Evolutionary conservation across 1,140 invertebrate species (phyloP), one percentile per base, ranked within the genome.

Genomic region (Orius insidiosus): DNA sequence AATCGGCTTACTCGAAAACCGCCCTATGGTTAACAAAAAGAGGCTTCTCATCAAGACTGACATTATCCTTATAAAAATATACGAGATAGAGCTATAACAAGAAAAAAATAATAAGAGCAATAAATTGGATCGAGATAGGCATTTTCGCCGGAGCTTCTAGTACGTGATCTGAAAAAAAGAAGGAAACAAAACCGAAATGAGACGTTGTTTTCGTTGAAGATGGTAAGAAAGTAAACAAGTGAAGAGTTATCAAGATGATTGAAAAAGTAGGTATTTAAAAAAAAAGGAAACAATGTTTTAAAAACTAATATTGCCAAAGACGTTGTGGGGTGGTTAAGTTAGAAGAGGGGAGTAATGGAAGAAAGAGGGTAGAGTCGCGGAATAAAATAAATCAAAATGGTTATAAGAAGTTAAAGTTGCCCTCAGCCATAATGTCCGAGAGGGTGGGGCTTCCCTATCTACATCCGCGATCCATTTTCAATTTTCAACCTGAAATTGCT

Each of bases 401-500:
- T 47, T 47, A 47, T 47, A 47, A 47, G 46, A 47, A 39, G 46
- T 47, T 47, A 39, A 47, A 47, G 46, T 47, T 47, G 36, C 35
- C 19, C 37, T 13, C 6, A 31, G 46, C 46, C 46, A 40, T 47
- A 47, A 47, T 47, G 46, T 47, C 46, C 46, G 37, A 46, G 35
- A 31, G 14, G 46, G 37, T 36, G 18, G 13, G 13, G 30, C 16
- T 24, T 33, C 15, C 46, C 46, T 47, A 47, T 47, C 46, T 47
- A 40, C 46, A 47, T 47, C 46, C 46, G 36, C 36, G 48, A 50
- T 50, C 48, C 48, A 50, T 50, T 50, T 50, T 50, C 48, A 50
- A 50, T 50, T 50, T 50, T 50, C 48, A 50, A 50, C 48, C 48
- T 50, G 48, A 50, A 50, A 50, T 50, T 50, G 48, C 48, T 46